A percentile compares a stretch with the other conserved stretches of the same genome.
These are phyloP conservation scores for Microctenopoma lineatum DNA, from an alignment of 2,797 vertebrate species.

Conservation along the genomic window DNA sequence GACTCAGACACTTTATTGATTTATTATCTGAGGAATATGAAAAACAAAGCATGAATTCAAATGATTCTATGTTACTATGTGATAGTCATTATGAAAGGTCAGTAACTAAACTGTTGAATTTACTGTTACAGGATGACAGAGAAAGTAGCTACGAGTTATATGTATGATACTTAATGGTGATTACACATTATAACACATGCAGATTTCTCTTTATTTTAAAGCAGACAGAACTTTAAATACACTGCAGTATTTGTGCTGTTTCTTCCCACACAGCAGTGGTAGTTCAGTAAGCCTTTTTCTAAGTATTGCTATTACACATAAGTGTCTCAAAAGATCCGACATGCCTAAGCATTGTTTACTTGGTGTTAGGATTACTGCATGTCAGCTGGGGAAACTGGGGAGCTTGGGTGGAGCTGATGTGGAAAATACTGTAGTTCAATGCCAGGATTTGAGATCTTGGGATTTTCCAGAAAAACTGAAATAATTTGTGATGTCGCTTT, in stretches of 20 bases:
- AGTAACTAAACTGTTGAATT: slow-evolving; percentile 17
- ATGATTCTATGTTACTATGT: background rate
- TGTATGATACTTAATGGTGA: slow-evolving; percentile 5
- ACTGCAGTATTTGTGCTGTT: background rate
- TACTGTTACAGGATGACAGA: slow-evolving; percentile 18
- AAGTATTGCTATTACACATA: background rate
- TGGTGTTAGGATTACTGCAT: slow-evolving; percentile 28
- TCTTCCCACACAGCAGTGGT: slow-evolving; percentile 15
- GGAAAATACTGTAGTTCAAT: slow-evolving; percentile 22
- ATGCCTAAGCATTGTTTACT: slow-evolving; percentile 27
- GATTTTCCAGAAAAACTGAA: slow-evolving; percentile 24
- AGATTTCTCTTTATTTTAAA: slow-evolving; percentile 2
- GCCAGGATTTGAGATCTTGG: slow-evolving; percentile 24
- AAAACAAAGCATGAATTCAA: slow-evolving; percentile 26
- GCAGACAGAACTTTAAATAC: slow-evolving; percentile 9
- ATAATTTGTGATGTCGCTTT: background rate
- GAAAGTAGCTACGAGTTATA: slow-evolving; percentile 27
- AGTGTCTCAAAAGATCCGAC: slow-evolving; percentile 19
- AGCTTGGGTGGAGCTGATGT: slow-evolving; percentile 45
- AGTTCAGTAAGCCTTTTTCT: slow-evolving; percentile 2
- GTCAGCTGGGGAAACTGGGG: slow-evolving; percentile 25
- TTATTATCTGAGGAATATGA: slow-evolving; percentile 15
- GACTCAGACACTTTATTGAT: background rate
- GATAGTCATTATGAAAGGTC: background rate
- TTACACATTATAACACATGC: slow-evolving; percentile 18